Base-by-base conservation (phyloP, 2,113 vertebrate species). In the Pollimyrus isidori region DNA sequence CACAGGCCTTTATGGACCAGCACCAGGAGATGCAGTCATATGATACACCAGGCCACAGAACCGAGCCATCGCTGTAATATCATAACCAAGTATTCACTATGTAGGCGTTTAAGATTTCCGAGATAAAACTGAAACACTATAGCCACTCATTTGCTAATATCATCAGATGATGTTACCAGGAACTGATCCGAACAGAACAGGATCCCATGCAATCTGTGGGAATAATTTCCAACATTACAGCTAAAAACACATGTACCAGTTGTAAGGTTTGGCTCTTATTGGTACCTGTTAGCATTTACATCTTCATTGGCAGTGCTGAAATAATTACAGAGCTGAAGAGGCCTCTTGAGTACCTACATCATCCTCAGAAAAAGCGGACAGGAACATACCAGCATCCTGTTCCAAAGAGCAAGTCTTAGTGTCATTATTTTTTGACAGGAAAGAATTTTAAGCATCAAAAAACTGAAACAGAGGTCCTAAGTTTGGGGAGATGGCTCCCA, bases 161-260 rank as follows among this genome's bases (percentile, higher is more conserved):
- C 97, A 97, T 98, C 97, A 98, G 97, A 96, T 96, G 96, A 98
- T 98, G 97, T 98, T 98, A 98, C 95, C 96, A 96, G 94, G 96
- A 98, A 97, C 97, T 97, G 93, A 96, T 98, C 96, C 95, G 95
- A 97, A 96, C 96, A 97, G 96, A 97, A 97, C 95, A 96, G 90
- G 96, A 98, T 98, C 93, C 97, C 97, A 95, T 95, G 92, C 93
- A 89, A 94, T 95, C 96, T 97, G 97, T 97, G 97, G 97, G 97
- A 98, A 97, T 99, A 97, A 99, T 99, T 99, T 97, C 98, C 97
- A 97, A 97, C 97, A 96, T 96, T 97, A 96, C 97, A 97, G 98
- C 97, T 97, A 69, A 97, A 98, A 97, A 97, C 97, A 98, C 96
- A 97, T 97, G 97, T 97, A 97, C 93, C 97, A 97, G 97, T 97